phyloP scores from a whole-genome alignment of 53 echinoderm and acorn worm genomes.

The Luidia sarsii region DNA sequence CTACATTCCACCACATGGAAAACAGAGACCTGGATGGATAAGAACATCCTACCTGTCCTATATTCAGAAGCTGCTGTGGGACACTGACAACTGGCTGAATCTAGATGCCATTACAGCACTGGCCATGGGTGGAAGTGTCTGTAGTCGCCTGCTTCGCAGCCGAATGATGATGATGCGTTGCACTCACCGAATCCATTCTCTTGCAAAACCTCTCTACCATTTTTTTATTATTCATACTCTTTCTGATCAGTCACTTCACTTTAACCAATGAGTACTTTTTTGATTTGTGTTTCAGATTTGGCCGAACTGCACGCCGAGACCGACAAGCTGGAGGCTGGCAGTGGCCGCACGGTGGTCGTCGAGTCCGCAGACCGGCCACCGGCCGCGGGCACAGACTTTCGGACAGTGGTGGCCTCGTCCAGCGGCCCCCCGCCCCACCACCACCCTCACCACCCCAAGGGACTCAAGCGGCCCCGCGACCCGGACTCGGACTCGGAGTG shows the following conservation, averaged over 20 bases:
- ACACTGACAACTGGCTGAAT: too few relatives aligned
- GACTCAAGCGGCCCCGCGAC: constrained; percentile 43
- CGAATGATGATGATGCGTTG: too few relatives aligned
- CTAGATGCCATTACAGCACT: too few relatives aligned
- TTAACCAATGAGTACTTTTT: neutral
- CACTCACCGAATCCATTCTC: too few relatives aligned
- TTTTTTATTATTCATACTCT: too few relatives aligned
- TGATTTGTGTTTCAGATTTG: constrained; percentile 42
- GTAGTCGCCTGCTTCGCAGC: too few relatives aligned
- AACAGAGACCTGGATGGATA: too few relatives aligned
- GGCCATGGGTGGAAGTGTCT: too few relatives aligned
- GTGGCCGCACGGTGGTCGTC: constrained; percentile 18
- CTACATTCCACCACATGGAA: too few relatives aligned
- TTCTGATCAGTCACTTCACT: neutral
- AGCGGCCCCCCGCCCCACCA: neutral
- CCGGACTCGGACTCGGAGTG: constrained; percentile 7
- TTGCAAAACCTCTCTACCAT: too few relatives aligned
- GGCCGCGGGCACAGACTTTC: constrained; percentile 12
- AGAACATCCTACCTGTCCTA: too few relatives aligned
- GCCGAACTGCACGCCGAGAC: constrained; percentile 55
- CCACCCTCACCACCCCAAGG: constrained; percentile 9
- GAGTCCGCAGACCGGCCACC: constrained; percentile 20
- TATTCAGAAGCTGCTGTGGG: too few relatives aligned
- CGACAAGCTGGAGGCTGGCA: constrained; percentile 10
- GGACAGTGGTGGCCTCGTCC: constrained; percentile 51